Base-by-base conservation (phyloP, 2,113 vertebrate genomes). In the Mus pahari region DNA sequence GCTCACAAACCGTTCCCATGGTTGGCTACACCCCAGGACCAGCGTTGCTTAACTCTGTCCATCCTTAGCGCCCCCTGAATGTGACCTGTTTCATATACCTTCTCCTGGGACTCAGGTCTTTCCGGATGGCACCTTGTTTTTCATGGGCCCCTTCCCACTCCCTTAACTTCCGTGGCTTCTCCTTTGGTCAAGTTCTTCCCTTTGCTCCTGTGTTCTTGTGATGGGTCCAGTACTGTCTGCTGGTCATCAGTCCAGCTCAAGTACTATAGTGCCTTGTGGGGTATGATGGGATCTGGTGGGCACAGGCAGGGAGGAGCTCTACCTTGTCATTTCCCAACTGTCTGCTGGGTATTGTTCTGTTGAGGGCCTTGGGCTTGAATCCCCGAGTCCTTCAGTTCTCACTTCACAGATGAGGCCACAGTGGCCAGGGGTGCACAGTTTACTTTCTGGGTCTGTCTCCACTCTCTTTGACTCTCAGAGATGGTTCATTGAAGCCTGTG, bases 341-440 rank as follows among this genome's bases (percentile, higher is more conserved):
- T 64, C 14, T 33, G 31, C 74, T 28, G 28, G 92, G 53, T 5
- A 12, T n/a, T 66, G 17, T 62, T 70, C 17, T 11, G 4, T 50
- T 39, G 20, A 8, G 2, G n/a, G 14, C 0, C 0, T 60, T 50
- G 28, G 66, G 0, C 45, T 74, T 6, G 2, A 86, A 45, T 45
- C 12, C 13, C 16, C 12, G 13, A 22, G 16, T 75, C 26, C 6
- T 66, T 26, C 28, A 39, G 11, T 8, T n/a, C 31, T 39, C 64
- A 6, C 19, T 53, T 90, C 71, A 84, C 20, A 81, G 45, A 89
- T 28, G 50, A 90, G 53, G 31, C 17, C 33, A 2, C 50, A 31
- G 68, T 28, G 19, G n/a, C 31, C 74, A 3, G 31, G 66, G 64
- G 22, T 10, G 10, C 48, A 53, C 33, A 26, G 1, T 53, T 28